Percentiles rank a stretch among this genome's conserved stretches.
phyloP scores from a whole-genome alignment of 1,140 invertebrate genomes.

The Ctenoplectra terminalis region DNA sequence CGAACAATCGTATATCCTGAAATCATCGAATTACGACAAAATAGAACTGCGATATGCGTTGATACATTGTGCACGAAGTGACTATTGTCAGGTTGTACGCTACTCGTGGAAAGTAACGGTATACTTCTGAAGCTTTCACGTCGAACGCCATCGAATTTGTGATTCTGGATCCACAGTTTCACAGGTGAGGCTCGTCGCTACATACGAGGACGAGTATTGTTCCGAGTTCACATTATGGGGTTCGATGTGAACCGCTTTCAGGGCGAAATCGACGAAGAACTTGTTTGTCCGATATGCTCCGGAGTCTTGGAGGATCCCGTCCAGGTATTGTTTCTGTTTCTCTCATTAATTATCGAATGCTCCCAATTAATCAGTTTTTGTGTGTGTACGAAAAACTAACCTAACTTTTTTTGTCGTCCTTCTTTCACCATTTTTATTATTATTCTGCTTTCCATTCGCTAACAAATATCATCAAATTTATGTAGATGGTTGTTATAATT shows the following conservation, averaged over 20 bases:
- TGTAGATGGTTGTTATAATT: background rate
- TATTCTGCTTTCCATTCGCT: background rate
- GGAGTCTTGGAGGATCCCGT: conserved; percentile 95
- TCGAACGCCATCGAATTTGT: conserved; percentile 46
- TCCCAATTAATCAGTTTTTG: background rate
- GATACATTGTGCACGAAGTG: conserved; percentile 7
- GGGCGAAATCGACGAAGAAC: conserved; percentile 95
- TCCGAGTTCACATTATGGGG: conserved; percentile 86
- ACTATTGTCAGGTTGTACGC: conserved; percentile 3
- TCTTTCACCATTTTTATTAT: background rate
- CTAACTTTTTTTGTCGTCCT: conserved; percentile 15
- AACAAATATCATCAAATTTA: background rate
- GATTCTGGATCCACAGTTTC: conserved; percentile 38
- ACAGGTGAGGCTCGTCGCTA: conserved; percentile 33
- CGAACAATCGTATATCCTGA: background rate
- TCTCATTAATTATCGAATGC: background rate
- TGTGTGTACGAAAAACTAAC: conserved; percentile 35
- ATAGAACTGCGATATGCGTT: background rate
- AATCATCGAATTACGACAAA: background rate
- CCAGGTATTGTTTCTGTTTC: conserved; percentile 86
- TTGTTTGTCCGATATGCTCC: conserved; percentile 95
- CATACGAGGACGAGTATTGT: conserved; percentile 30
- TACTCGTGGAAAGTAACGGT: conserved; percentile 37
- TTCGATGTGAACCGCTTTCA: conserved; percentile 94
- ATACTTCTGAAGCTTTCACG: conserved; percentile 43